Evolutionary conservation across 2,113 vertebrate genomes (phyloP), one percentile per base, ranked within the genome.

Genomic region (Ifrita kowaldi): DNA sequence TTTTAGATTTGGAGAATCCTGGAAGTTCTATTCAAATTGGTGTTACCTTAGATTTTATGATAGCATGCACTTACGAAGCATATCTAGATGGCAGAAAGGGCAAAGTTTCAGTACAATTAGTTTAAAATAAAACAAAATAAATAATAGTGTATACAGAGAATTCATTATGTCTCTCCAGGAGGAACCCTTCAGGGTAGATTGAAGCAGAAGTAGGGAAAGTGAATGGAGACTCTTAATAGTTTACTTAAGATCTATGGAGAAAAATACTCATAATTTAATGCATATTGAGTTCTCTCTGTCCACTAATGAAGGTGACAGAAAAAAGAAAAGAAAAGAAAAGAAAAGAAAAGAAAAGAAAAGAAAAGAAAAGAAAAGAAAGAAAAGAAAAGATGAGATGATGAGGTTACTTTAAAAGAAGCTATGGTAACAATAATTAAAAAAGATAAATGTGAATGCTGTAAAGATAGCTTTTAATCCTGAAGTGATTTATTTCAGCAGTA

Each of bases 401-500:
- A 63, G 14, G 6, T 21, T 21, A 62, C 33, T 80, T 89, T 73
- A 17, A 63, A 77, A 44, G n/a, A 6, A 94, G n/a, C 10, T 64
- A 20, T 64, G 87, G 75, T 70, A 70, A 63, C 44, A 70, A 71
- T 42, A 92, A 89, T 76, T 37, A 60, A 60, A 70, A 52, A 44
- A 77, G 42, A 37, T 39, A 85, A 78, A 74, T 1, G 2, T 50
- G 30, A 65, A 89, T 73, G 16, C 46, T 89, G 11, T n/a, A 71
- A 88, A 74, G 59, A 84, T 41, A 78, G 32, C 22, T 84, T 84
- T 84, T 67, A 93, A 92, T 67, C 4, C 21, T 83, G 35, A 76
- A 82, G 56, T 83, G 16, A 84, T 92, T 97, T 89, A 75, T 79
- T 90, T 85, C 71, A 74, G 52, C 57, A 90, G 85, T 79, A 91